Percentiles rank a stretch among this genome's conserved stretches.
These are phyloP conservation scores for Rotaria socialis DNA, from an alignment of 2,888 invertebrate genomes.

Conservation along the genomic window DNA sequence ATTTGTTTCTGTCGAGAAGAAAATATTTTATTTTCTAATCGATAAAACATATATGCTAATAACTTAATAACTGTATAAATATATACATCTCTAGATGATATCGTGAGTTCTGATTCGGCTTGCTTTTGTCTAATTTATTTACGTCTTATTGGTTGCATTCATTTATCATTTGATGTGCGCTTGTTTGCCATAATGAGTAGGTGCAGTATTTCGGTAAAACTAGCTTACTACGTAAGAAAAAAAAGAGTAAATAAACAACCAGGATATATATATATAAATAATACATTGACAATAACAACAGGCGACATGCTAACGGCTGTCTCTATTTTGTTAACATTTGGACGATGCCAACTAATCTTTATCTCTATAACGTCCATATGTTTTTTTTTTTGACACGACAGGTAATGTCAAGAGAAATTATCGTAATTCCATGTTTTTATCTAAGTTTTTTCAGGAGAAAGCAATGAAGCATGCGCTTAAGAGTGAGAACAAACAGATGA, in stretches of 20 bases:
- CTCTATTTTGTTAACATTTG: constrained; percentile 23
- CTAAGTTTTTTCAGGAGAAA: background rate
- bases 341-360: background rate
- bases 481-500: background rate
- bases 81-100: too few relatives aligned
- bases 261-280: background rate
- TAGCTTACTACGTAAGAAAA: background rate
- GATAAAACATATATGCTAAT: background rate
- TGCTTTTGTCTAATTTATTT: background rate
- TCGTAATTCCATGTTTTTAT: background rate
- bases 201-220: background rate
- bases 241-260: background rate
- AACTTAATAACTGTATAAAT: too few relatives aligned
- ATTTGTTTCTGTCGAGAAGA: background rate
- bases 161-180: background rate
- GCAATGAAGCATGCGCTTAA: background rate
- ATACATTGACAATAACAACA: background rate
- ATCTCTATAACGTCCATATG: background rate
- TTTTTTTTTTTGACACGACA: background rate
- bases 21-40: background rate
- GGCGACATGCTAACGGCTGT: background rate
- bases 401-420: background rate
- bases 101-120: too few relatives aligned
- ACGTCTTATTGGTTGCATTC: background rate
- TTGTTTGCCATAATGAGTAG: background rate